Evolutionary conservation across 2,113 vertebrate genomes (phyloP), one percentile per base, ranked within the genome.

Genomic region (Nesoenas mayeri): DNA sequence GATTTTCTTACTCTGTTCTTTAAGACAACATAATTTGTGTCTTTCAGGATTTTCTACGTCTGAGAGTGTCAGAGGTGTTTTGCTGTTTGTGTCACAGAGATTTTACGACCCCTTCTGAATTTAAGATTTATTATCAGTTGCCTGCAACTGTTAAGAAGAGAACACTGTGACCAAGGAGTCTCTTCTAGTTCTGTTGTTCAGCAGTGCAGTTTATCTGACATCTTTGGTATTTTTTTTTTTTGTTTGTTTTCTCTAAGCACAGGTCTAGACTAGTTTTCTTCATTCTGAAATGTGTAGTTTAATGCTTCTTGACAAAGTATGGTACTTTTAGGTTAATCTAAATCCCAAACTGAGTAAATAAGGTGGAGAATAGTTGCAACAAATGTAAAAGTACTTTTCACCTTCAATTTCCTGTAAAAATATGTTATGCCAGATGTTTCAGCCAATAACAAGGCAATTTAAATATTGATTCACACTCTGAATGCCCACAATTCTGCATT

Each of bases 221-320:
- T 17, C 5, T 67, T 3, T 44, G 40, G 13, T 40, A 13, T 40
- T 5, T 25, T 82, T 77, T n/a, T n/a, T n/a, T 51, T 64, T 58
- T 24, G 17, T 32, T 32, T 25, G 20, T 29, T 54, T 60, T 28
- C 22, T 56, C 9, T 85, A 60, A 77, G 2, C 21, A 61, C 15
- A 34, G 22, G 9, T 64, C 42, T 42, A 29, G 10, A 19, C 62
- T 62, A 0, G 58, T 81, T 79, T 93, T 89, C 47, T 69, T 89
- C 47, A 70, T 67, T 69, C 40, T 57, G 25, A 91, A 95, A 94
- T 69, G 32, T 1, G 0, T 78, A 50, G 38, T 58, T 85, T 65
- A 61, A 70, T 86, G 53, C 21, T 96, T 93, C 66, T 74, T 92
- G 57, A 78, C 50, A 95, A 87, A 95, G 89, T 89, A 40, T 15